Evolutionary conservation across 1,140 invertebrate species (phyloP), one percentile per base, ranked within the genome.

Genomic region (Drosophila lowei): DNA sequence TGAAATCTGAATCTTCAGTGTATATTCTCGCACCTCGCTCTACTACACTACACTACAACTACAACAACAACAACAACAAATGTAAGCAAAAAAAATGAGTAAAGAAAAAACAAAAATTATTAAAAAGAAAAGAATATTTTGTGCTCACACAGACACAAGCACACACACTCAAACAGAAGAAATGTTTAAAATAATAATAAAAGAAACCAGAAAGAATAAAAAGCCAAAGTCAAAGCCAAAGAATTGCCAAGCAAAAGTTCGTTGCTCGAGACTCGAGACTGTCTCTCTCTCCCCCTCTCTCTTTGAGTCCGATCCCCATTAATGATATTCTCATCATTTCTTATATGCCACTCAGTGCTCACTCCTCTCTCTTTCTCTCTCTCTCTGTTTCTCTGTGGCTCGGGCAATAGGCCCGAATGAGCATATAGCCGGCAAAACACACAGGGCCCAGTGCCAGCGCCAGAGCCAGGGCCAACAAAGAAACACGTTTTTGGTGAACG

Each of bases 401-500:
- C 59, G 44, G 54, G 41, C 58, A 3, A 13, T 61, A 77, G 78
- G 70, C 74, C 48, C 57, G 58, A 77, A 3, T 13, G 34, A 11
- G 34, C 34, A 11, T 38, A 11, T 38, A 38, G 68, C 73, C 81
- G 81, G 80, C 77, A 85, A 86, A 86, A 77, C 50, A 48, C 38
- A 52, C 47, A 63, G 3, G 5, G 23, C 23, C 4, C 46, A 38
- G 44, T 55, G 34, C 52, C 42, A n/a, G n/a, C n/a, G n/a, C n/a
- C 18, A 62, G 15, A 48, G 41, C 48, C 52, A 58, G 67, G 50
- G 47, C 50, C 73, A 71, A 74, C 64, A 74, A 72, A 67, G 81
- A 85, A 85, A 85, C 80, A 85, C 80, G 80, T 85, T 85, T 84
- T 85, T 86, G 81, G 81, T 85, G 55, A 79, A 63, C 56, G 30